Conservation (phyloP, 2,797 vertebrate species). For the Rhadinocentrus ornatus region DNA sequence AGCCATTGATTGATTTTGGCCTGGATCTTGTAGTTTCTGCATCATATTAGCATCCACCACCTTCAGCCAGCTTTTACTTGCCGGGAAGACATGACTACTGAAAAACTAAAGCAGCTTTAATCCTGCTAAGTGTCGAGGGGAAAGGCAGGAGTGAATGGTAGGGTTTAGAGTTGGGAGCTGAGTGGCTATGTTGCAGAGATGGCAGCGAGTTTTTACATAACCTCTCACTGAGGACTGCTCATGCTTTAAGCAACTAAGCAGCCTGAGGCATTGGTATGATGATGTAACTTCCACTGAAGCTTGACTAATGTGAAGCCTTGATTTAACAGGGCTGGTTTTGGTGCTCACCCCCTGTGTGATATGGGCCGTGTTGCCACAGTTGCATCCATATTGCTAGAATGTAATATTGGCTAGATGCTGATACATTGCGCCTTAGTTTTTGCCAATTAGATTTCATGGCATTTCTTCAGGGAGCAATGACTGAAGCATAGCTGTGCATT, state of each 20-base stretch:
- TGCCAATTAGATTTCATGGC: constrained; percentile 66
- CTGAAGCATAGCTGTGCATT: constrained; percentile 60
- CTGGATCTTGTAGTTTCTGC: constrained; percentile 46
- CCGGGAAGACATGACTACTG: constrained; percentile 67
- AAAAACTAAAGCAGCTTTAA: constrained; percentile 71
- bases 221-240: constrained; percentile 76
- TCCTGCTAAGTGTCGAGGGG: constrained; percentile 65
- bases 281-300: constrained; percentile 82
- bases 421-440: constrained; percentile 61
- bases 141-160: constrained; percentile 60
- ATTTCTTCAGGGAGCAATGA: constrained; percentile 64
- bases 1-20: constrained; percentile 66
- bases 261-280: constrained; percentile 71
- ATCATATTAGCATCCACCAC: constrained; percentile 63
- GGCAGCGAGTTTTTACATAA: constrained; percentile 79
- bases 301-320: constrained; percentile 73
- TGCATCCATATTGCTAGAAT: constrained; percentile 56
- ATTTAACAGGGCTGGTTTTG: constrained; percentile 74
- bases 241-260: constrained; percentile 70
- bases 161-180: constrained; percentile 62
- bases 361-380: constrained; percentile 64
- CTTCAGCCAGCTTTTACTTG: constrained; percentile 60
- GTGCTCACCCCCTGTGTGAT: constrained; percentile 64
- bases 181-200: constrained; percentile 71
- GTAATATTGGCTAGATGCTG: constrained; percentile 53